Percentiles rank a stretch among this genome's conserved stretches.
Conservation (phyloP, 2,888 invertebrate species). For the Hydroisotoma schaefferi region DNA sequence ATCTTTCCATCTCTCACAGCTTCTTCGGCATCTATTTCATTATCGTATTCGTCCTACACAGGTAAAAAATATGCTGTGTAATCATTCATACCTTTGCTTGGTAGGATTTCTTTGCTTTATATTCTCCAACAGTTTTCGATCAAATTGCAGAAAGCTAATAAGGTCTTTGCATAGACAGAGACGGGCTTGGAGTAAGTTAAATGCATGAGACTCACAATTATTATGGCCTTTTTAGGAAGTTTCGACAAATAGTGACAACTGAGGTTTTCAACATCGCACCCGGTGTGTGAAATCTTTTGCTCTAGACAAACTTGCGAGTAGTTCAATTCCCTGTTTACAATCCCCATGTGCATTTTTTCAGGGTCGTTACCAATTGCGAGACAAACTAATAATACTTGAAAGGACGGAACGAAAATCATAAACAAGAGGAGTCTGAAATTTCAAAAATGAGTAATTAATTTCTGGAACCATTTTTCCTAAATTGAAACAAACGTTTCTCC, state of each 20-base stretch:
- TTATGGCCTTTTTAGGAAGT: conserved; percentile 26
- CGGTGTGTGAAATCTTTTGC: background rate
- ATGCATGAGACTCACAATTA: background rate
- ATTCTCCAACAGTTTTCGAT: too few species aligned
- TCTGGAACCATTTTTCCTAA: background rate
- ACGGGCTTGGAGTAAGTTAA: background rate
- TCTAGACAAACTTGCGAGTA: background rate
- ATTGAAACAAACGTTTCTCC: background rate
- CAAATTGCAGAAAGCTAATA: too few species aligned
- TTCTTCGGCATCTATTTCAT: conserved; percentile 22
- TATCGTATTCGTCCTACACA: too few species aligned
- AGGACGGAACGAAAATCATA: conserved; percentile 29
- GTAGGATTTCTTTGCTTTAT: too few species aligned
- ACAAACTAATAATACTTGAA: conserved; percentile 32
- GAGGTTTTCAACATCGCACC: conserved; percentile 19
- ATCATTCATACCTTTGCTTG: too few species aligned
- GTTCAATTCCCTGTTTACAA: conserved; percentile 38
- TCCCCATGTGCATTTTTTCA: conserved; percentile 28
- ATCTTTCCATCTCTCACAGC: conserved; percentile 24
- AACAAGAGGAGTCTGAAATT: conserved; percentile 28
- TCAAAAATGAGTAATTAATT: conserved; percentile 1
- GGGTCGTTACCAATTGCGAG: conserved; percentile 37
- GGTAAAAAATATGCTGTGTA: too few species aligned
- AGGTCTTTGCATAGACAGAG: background rate
- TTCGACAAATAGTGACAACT: conserved; percentile 26